Conservation (phyloP, 30 jellyfish, hydroid and myxozoan genomes). For the Rhopilema esculentum region DNA sequence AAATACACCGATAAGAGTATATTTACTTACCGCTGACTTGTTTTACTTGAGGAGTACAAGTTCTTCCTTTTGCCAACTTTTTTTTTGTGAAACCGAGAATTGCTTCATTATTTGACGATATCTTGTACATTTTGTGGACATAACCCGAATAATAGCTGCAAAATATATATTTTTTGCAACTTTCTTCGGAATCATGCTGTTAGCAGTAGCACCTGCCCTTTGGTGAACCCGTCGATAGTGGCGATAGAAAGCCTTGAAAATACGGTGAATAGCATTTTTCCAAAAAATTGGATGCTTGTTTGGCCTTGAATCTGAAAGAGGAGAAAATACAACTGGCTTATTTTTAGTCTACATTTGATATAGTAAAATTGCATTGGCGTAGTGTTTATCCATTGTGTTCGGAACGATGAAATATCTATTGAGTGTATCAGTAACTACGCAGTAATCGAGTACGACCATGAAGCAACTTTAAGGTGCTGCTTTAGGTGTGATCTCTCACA, state of each 20-base stretch:
- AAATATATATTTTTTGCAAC: constrained; percentile 7
- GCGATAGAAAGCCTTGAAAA: constrained; percentile 46
- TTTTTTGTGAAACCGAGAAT: no score
- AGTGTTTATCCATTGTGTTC: no score
- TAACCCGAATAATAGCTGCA: constrained; percentile 41
- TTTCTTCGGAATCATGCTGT: constrained; percentile 8
- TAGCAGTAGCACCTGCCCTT: constrained; percentile 10
- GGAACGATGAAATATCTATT: no score
- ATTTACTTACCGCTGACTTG: no score
- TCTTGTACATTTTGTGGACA: constrained; percentile 12
- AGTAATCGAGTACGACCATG: no score
- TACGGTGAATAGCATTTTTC: constrained; percentile 31
- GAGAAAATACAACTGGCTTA: not conserved
- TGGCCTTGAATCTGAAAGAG: constrained; percentile 53
- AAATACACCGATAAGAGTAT: no score
- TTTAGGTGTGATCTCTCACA: no score
- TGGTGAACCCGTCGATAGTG: constrained; percentile 47
- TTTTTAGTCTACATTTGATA: not conserved
- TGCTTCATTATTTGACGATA: constrained; percentile 19
- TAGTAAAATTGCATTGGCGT: no score
- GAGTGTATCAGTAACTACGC: no score
- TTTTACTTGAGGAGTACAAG: no score
- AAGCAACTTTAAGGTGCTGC: no score
- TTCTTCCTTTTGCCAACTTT: no score
- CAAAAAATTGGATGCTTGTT: constrained; percentile 34